These are phyloP conservation scores for Actinia tenebrosa DNA, from an alignment of 64 coral and sea anemone species.

Conservation along the genomic window DNA sequence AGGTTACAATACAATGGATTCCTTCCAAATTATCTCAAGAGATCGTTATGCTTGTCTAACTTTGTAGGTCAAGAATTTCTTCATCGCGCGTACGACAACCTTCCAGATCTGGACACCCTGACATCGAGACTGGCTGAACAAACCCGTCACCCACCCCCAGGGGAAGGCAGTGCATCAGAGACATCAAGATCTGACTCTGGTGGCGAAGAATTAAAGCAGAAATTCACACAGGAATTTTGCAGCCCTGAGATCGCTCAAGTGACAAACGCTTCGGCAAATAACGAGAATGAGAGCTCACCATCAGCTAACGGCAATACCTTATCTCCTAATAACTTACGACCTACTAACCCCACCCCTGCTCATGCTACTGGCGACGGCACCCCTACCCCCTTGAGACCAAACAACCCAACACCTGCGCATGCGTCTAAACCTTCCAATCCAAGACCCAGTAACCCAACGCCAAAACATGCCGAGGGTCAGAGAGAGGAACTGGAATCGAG, in stretches of 20 bases:
- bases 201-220: not conserved
- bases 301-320: slow-evolving; percentile 1
- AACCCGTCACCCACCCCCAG: slow-evolving; percentile 85
- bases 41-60: not conserved
- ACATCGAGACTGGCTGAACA: slow-evolving; percentile 74
- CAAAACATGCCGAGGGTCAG: slow-evolving; percentile 42
- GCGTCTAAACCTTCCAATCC: slow-evolving; percentile 52
- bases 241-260: slow-evolving; percentile 16
- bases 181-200: slow-evolving; percentile 47
- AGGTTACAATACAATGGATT: no score
- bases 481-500: slow-evolving; percentile 6
- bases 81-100: slow-evolving; percentile 45
- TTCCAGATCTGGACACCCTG: slow-evolving; percentile 61
- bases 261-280: not conserved
- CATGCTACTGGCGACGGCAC: slow-evolving; percentile 82
- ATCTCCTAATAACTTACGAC: slow-evolving; percentile 73
- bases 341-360: slow-evolving; percentile 91
- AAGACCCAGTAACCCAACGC: slow-evolving; percentile 84
- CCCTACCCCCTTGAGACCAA: slow-evolving; percentile 72
- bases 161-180: slow-evolving; percentile 49
- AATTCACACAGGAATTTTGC: not conserved
- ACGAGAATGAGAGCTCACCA: slow-evolving; percentile 23
- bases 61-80: slow-evolving; percentile 87
- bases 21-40: no score
- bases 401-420: slow-evolving; percentile 79